Evolutionary conservation across 35 echinoderm and acorn worm species (phyloP), one percentile per base, ranked within the genome.

Genomic region (Apostichopus parvimensis): DNA sequence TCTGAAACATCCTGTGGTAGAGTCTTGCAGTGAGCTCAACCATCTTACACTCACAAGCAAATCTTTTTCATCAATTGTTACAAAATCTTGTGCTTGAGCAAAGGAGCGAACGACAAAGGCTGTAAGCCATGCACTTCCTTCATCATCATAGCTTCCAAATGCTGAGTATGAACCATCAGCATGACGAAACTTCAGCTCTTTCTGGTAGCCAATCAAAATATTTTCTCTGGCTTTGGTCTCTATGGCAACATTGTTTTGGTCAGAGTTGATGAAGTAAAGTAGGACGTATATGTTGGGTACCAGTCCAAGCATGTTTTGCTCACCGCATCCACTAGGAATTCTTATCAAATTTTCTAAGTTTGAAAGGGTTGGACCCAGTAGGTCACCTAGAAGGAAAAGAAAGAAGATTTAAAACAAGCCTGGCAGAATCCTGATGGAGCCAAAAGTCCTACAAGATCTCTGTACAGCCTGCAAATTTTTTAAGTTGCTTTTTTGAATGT

Each of bases 271-370:
- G 8, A 96, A 86, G 90, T 96, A 96, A 53, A 94, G 83, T 0
- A 96, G 77, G 25, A 90, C 77, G 52, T 92, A 79, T 80, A 96
- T 94, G 56, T 96, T 96, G 7, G 95, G 92, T 24, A 92, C 93
- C 14, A 96, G 91, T 18, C 89, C 92, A n/a, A 94, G 81, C 88
- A 96, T 92, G 21, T 96, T 96, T 77, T 96, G 95, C 73, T 96
- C 95, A 18, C 95, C 95, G 22, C 92, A 96, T n/a, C 95, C 95
- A 53, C 70, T 88, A 8, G 92, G 95, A 18, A 94, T 83, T 81
- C 85, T 82, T 11, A 96, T 81, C 64, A 96, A 57, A 4, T 92
- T 93, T 13, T 93, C 92, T 18, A 96, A 53, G 53, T 94, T 94
- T 18, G 87, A 58, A 5, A 96, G 65, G 17, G 89, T 94, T 20